A percentile compares a stretch with the other conserved stretches of the same genome.
Conservation (phyloP, 2,797 vertebrate species). For the Phalanger gymnotis region DNA sequence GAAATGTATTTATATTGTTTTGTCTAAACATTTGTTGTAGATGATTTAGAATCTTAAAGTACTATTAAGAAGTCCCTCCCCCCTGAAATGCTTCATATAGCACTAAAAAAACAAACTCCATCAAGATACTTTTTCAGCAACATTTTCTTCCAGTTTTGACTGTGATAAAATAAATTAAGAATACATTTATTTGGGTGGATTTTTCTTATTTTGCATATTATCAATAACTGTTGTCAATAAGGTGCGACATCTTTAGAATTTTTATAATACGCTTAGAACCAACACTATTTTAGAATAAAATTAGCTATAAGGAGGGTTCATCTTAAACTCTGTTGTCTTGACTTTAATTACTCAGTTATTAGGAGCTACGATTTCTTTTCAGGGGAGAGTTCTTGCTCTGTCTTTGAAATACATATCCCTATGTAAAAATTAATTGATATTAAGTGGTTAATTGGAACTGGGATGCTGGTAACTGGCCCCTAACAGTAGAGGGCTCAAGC, state of each 20-base stretch:
- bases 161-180: conserved; percentile 29
- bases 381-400: neutral
- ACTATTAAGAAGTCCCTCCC: conserved; percentile 25
- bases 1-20: conserved; percentile 66
- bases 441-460: neutral
- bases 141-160: conserved; percentile 56
- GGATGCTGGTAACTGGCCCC: neutral
- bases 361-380: neutral
- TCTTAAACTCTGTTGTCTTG: neutral
- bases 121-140: conserved; percentile 47
- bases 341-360: conserved; percentile 45
- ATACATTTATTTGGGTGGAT: conserved; percentile 46
- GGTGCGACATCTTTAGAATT: conserved; percentile 31
- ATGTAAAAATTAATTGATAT: neutral
- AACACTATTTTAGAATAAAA: conserved; percentile 39
- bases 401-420: neutral
- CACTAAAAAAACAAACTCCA: conserved; percentile 57
- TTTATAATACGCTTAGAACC: conserved; percentile 31
- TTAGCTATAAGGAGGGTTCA: conserved; percentile 2
- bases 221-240: conserved; percentile 36
- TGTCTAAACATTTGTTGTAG: conserved; percentile 66
- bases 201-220: conserved; percentile 36
- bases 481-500: neutral
- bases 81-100: conserved; percentile 56
- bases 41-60: conserved; percentile 72